Conservation (phyloP, 1,140 invertebrate genomes). For the Drosophila asahinai region DNA sequence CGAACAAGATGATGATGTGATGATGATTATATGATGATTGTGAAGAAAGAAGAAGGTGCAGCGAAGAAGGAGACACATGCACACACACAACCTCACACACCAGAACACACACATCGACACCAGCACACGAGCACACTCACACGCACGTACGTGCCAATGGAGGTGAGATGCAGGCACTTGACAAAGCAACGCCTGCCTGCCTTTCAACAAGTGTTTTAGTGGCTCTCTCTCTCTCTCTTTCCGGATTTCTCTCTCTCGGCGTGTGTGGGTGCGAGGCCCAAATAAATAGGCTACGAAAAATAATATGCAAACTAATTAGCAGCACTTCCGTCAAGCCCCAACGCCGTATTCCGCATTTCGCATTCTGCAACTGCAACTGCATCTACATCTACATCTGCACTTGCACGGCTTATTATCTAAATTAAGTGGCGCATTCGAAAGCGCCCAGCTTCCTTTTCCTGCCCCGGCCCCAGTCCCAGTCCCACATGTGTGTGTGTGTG, state of each 20-base stretch:
- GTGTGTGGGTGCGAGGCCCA: conserved; percentile 30
- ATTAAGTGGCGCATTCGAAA: conserved; percentile 73
- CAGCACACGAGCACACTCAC: conserved; percentile 7
- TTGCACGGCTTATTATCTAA: conserved; percentile 72
- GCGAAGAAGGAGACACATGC: conserved; percentile 46
- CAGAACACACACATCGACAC: conserved; percentile 12
- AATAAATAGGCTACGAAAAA: conserved; percentile 76
- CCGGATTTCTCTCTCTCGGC: conserved; percentile 2
- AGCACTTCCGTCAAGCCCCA: conserved; percentile 65
- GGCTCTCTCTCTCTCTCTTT: not conserved
- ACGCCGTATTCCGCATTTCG: conserved; percentile 20
- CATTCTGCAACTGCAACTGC: conserved; percentile 19
- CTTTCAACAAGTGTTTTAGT: conserved; percentile 47
- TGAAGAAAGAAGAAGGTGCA: conserved; percentile 48
- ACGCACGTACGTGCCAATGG: not conserved
- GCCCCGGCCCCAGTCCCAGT: conserved; percentile 26
- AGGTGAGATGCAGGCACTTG: conserved; percentile 47
- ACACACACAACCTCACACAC: conserved; percentile 19
- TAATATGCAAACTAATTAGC: conserved; percentile 77
- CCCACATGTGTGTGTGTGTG: not conserved
- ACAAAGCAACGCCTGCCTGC: conserved; percentile 59
- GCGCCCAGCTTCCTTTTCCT: conserved; percentile 72
- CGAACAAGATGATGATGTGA: conserved; percentile 10
- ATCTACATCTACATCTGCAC: conserved; percentile 38
- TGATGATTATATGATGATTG: not conserved